Conservation (phyloP, 92 coral and sea anemone species). For the Meandrina meandrites region DNA sequence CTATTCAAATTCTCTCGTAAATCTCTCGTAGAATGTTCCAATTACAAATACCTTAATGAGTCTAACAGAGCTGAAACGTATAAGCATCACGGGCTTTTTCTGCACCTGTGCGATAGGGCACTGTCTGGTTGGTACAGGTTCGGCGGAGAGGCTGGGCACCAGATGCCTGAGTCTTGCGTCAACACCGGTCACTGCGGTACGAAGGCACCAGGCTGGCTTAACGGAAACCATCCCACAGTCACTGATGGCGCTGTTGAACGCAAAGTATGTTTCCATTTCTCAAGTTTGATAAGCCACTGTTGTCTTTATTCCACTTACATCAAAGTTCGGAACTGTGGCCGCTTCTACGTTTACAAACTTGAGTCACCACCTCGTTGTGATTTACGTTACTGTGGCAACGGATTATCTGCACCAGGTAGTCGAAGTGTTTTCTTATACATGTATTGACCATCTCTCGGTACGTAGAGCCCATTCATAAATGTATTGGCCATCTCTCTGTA, state of each 20-base stretch:
- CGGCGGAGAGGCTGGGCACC: not conserved
- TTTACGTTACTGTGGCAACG: slow-evolving; percentile 13
- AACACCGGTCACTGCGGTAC: not conserved
- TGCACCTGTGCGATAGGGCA: not conserved
- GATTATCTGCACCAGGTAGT: not conserved
- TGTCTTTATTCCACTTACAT: not conserved
- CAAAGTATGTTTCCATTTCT: not conserved
- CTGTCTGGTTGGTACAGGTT: slow-evolving; percentile 5
- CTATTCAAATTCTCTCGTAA: not conserved
- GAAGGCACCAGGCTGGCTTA: not conserved
- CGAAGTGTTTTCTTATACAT: not conserved
- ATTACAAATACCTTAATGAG: not conserved
- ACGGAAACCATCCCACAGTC: not conserved
- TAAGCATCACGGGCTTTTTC: not conserved
- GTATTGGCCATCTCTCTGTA: no score
- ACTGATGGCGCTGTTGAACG: not conserved
- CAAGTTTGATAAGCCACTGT: not conserved
- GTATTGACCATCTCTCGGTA: no score
- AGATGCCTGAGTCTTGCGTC: slow-evolving; percentile 5
- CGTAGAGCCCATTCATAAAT: no score
- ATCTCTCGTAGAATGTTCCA: slow-evolving; percentile 7
- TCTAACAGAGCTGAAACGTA: not conserved
- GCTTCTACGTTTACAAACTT: not conserved
- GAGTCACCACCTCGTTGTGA: not conserved
- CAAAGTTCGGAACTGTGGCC: not conserved